Percentiles rank a stretch among this genome's conserved stretches.
These are phyloP conservation scores for Campoletis raptor DNA, from an alignment of 2,888 invertebrate species.

Conservation along the genomic window DNA sequence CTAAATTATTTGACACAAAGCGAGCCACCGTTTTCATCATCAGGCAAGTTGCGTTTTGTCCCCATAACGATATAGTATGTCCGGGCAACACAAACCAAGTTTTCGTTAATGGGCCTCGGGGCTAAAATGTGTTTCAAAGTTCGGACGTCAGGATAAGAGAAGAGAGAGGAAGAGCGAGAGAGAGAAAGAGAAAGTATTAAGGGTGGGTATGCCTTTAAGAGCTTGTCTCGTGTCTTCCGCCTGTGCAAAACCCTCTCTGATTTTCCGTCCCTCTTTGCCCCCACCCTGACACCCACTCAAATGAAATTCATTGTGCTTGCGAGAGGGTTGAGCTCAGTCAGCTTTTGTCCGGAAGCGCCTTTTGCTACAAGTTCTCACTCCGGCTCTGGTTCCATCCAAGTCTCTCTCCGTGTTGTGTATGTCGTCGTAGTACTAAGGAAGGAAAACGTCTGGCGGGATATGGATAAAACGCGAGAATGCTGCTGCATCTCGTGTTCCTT, in stretches of 20 bases:
- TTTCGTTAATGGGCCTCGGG: constrained; percentile 76
- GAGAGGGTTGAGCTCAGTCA: constrained; percentile 68
- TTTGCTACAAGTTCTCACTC: constrained; percentile 65
- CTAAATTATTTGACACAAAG: constrained; percentile 67
- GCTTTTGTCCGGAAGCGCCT: constrained; percentile 78
- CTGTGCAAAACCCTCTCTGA: constrained; percentile 40
- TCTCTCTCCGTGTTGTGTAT: constrained; percentile 47
- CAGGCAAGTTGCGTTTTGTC: constrained; percentile 65
- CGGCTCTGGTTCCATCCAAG: constrained; percentile 53
- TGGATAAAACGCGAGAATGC: constrained; percentile 49
- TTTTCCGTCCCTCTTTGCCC: constrained; percentile 13
- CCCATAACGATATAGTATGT: constrained; percentile 75
- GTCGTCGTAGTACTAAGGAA: constrained; percentile 48
- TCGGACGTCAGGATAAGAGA: constrained; percentile 73
- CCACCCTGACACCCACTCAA: constrained; percentile 60
- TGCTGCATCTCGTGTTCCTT: constrained; percentile 27
- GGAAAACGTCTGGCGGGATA: constrained; percentile 66
- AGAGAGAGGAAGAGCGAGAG: constrained; percentile 8
- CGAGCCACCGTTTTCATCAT: constrained; percentile 59
- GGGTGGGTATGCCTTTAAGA: constrained; percentile 76
- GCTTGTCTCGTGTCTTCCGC: constrained; percentile 74
- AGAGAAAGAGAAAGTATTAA: constrained; percentile 3
- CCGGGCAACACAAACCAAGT: constrained; percentile 70
- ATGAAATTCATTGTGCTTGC: constrained; percentile 77
- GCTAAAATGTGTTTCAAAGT: constrained; percentile 80